Conservation (phyloP, 2,797 vertebrate species). For the Lithobates pipiens region DNA sequence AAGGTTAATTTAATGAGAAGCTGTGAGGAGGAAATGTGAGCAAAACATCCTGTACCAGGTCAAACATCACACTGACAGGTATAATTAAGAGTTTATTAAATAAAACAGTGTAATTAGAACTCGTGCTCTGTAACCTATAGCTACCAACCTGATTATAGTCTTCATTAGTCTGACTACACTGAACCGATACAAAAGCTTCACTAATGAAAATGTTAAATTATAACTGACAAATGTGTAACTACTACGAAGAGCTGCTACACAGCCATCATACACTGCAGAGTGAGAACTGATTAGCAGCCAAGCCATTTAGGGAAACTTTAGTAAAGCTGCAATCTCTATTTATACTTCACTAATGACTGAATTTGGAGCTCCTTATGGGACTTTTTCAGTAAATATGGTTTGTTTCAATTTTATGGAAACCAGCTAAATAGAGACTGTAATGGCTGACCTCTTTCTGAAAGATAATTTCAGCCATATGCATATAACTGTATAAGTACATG, state of each 20-base stretch:
- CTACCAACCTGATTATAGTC: neutral
- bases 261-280: neutral
- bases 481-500: too few species aligned
- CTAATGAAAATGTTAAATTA: neutral
- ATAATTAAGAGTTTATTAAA: conserved; percentile 3
- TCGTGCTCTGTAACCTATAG: conserved; percentile 1
- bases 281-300: neutral
- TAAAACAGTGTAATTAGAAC: neutral
- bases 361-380: too few species aligned
- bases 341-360: too few species aligned
- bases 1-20: neutral
- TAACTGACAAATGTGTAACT: neutral
- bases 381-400: too few species aligned
- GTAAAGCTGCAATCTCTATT: too few species aligned
- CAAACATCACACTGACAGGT: conserved; percentile 4
- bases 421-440: too few species aligned
- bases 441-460: too few species aligned
- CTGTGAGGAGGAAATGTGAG: neutral
- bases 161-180: neutral
- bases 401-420: too few species aligned
- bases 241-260: neutral
- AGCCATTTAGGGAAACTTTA: too few species aligned
- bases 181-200: neutral
- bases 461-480: too few species aligned
- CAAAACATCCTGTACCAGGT: neutral